Base-by-base conservation (phyloP, 2,888 invertebrate genomes). In the Hoplodrina ambigua region DNA sequence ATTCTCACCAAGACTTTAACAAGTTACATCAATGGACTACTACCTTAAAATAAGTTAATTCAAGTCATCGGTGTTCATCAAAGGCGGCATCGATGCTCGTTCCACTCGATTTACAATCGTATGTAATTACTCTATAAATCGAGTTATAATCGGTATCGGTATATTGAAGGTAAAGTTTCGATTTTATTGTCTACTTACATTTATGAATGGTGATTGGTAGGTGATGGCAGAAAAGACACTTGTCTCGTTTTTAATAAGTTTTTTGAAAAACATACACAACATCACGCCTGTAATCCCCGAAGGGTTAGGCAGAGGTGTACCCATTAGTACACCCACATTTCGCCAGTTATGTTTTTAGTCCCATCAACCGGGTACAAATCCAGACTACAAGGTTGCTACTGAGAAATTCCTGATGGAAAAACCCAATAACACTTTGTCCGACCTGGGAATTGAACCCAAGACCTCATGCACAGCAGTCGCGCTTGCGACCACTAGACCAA, bases 61-160 rank as follows among this genome's bases (percentile, higher is more conserved):
- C 85, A 86, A 77, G 78, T 72, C 83, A 80, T 83, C 87, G 87
- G 87, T 87, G 85, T 83, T 82, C 86, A 85, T 93, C 94, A 93
- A 94, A 90, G 88, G 84, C 67, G 78, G 79, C 81, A 85, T 87
- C 87, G 89, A 89, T 90, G 88, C 86, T 78, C 68, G 75, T 77
- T 75, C 83, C 78, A 79, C 57, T 70, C 79, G 80, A 86, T 86
- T 77, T 86, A 84, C 80, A 84, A 82, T 88, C 85, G 88, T 89
- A 71, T 57, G 71, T 72, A 90, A 92, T 93, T 90, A 89, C 85
- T 87, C 87, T 78, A 81, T 78, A 79, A 87, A 87, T 88, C 86
- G 85, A 83, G 69, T 85, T 80, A 76, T 87, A 87, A 88, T 90
- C 86, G 86, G 86, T 80, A 82, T 86, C 82, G 83, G 87, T 87